A percentile compares a stretch with the other conserved stretches of the same genome.
These are phyloP conservation scores for Edolisoma coerulescens DNA, from an alignment of 2,113 vertebrate genomes.

Conservation along the genomic window DNA sequence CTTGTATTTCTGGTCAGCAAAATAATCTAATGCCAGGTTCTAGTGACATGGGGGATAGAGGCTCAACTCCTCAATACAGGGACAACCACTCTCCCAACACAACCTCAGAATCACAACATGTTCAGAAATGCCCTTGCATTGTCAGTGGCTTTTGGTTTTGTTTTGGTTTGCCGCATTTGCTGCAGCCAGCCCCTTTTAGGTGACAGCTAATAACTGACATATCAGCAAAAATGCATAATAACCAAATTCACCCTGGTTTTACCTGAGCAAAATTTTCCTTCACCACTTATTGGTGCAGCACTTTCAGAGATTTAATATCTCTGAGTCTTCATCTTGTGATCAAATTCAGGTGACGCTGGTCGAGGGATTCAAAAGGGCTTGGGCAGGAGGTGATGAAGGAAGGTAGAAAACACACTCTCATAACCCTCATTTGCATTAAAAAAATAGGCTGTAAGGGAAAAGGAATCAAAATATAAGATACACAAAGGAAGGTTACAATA, in stretches of 20 bases:
- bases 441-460: background rate
- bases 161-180: background rate
- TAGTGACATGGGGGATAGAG: background rate
- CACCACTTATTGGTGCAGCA: background rate
- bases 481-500: background rate
- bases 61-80: background rate
- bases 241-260: background rate
- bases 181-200: background rate
- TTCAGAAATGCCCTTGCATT: background rate
- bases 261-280: background rate
- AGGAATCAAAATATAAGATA: background rate
- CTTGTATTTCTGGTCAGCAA: background rate
- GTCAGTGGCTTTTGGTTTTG: background rate
- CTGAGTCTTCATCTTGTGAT: background rate
- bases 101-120: background rate
- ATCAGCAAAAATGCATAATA: background rate
- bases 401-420: background rate
- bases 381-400: background rate
- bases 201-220: background rate
- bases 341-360: background rate
- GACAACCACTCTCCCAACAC: rapidly evolving
- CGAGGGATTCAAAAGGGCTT: background rate
- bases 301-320: background rate
- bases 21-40: background rate
- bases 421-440: background rate